Evolutionary conservation across 2,797 vertebrate genomes (phyloP), one percentile per base, ranked within the genome.

Genomic region (Apogon hyalosoma): DNA sequence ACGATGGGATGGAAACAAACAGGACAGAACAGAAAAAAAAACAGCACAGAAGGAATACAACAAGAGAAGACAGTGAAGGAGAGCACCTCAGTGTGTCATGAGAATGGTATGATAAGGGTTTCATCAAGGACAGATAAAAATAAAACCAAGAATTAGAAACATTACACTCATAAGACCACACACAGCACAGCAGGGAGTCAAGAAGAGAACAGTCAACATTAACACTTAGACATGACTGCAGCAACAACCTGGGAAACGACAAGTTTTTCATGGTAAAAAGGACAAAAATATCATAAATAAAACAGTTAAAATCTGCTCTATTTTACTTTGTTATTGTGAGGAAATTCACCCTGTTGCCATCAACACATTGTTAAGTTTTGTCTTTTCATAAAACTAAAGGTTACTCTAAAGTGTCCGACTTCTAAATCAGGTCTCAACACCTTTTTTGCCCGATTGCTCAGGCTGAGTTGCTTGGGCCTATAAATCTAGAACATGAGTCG

Each of bases 51-150:
- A 11, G 16, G 49, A 58, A 18, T 13, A 14, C 24, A 52, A 47
- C 21, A 39, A 36, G 21, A 6, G 28, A 16, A 28, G 11, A n/a
- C 11, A 11, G 36, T 18, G 48, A 57, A 28, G 36, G 41, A 48
- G 38, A 57, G 50, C 19, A 12, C 45, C 16, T 6, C 54, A 52
- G 42, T 8, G 43, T 59, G 61, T 82, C 78, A 80, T 53, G 53
- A 55, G 38, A 70, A 71, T 18, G 64, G 53, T 46, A 78, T 73
- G 81, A 83, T 43, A 33, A 19, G 52, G 28, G 33, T 65, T 72
- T 73, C 38, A 67, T 63, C 21, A 41, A 68, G 80, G 70, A 48
- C 46, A 12, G 66, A 83, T 69, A 47, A 64, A 68, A 61, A 61
- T 63, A 57, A 62, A 42, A 39, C 0, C 50, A 61, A 39, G 51